Percentiles rank a stretch among this genome's conserved stretches.
phyloP scores from a whole-genome alignment of 2,113 vertebrate species.

The Meleagris gallopavo region DNA sequence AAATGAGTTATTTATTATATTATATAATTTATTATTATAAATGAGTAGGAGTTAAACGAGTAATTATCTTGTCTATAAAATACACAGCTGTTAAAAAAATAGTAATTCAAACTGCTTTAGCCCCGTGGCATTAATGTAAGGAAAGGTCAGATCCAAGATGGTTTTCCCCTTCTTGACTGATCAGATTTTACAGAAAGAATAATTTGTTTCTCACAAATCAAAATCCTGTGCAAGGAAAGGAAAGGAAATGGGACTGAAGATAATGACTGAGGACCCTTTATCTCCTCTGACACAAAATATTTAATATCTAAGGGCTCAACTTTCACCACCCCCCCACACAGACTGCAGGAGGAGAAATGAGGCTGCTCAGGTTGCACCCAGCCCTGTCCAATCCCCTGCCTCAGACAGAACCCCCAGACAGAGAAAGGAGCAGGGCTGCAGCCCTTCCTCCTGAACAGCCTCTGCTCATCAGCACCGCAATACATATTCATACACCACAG shows the following conservation, averaged over 20 bases:
- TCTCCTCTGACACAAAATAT: neutral
- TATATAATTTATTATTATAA: no score
- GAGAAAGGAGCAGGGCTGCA: neutral
- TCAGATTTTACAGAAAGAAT: neutral
- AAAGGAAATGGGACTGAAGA: constrained; percentile 7
- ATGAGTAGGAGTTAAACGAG: neutral
- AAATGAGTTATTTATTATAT: no score
- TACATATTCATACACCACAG: neutral
- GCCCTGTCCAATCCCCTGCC: neutral
- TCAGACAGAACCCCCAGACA: neutral
- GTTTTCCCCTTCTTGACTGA: accelerated
- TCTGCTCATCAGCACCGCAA: neutral
- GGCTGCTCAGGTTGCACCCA: neutral
- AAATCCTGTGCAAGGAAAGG: neutral
- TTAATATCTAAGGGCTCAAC: neutral
- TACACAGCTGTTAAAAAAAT: neutral
- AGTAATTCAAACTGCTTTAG: neutral
- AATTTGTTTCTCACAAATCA: constrained; percentile 21
- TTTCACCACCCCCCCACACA: no score
- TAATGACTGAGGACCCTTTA: neutral
- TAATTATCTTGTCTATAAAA: neutral
- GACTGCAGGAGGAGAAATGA: neutral
- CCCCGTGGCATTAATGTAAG: neutral
- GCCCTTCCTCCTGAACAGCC: neutral
- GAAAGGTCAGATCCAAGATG: neutral